These are phyloP conservation scores for Dasypolia templi DNA, from an alignment of 2,888 invertebrate species.

Conservation along the genomic window DNA sequence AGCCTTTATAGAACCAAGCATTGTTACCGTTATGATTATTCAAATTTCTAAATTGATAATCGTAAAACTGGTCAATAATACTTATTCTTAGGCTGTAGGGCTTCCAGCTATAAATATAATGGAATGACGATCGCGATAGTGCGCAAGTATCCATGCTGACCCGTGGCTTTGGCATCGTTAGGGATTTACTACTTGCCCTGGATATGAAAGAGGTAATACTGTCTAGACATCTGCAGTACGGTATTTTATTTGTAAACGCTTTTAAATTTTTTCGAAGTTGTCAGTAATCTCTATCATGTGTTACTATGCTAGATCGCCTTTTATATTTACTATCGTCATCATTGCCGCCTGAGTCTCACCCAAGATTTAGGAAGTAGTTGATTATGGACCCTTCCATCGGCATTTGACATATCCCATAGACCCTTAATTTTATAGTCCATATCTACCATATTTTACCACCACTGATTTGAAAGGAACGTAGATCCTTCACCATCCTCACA, in stretches of 20 bases:
- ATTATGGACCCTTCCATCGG: neutral
- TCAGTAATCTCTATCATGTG: neutral
- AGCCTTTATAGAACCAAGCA: neutral
- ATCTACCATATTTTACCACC: neutral
- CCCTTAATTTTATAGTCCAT: neutral
- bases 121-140: constrained; percentile 52
- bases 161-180: constrained; percentile 29
- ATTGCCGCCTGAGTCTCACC: neutral
- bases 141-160: constrained; percentile 42
- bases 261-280: neutral
- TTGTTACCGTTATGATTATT: constrained; percentile 36
- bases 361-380: neutral
- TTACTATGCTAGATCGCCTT: neutral
- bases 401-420: neutral
- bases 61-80: constrained; percentile 50
- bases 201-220: constrained; percentile 17
- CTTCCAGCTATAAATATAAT: constrained; percentile 54
- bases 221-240: neutral
- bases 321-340: neutral
- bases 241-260: constrained; percentile 1
- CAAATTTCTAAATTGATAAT: constrained; percentile 44
- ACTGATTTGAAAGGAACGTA: neutral
- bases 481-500: too few relatives aligned
- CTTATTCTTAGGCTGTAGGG: constrained; percentile 31
- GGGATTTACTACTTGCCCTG: constrained; percentile 40